A percentile compares a stretch with the other conserved stretches of the same genome.
Evolutionary conservation across 2,797 vertebrate genomes (phyloP).

Genomic region (Chaenodraco wilsoni): DNA sequence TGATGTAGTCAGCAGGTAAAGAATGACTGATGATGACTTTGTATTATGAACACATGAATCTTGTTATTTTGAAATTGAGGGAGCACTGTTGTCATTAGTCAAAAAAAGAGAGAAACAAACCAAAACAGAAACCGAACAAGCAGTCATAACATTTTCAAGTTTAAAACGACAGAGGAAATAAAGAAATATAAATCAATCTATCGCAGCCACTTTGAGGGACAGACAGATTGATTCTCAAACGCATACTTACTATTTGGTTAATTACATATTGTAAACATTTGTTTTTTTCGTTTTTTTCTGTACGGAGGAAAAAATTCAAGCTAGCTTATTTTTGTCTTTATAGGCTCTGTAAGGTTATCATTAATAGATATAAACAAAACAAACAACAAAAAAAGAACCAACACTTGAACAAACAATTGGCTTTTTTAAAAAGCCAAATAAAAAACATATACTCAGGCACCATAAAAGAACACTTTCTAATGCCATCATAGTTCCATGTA

Average conservation of each 20-base stretch:
- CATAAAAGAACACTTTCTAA: constrained; percentile 77
- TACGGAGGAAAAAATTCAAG: constrained; percentile 80
- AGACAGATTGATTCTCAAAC: constrained; percentile 75
- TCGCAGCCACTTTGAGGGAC: constrained; percentile 73
- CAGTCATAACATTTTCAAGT: constrained; percentile 83
- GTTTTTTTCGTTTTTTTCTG: constrained; percentile 79
- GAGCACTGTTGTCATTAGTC: constrained; percentile 77
- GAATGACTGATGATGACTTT: constrained; percentile 31
- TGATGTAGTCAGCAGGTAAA: constrained; percentile 65
- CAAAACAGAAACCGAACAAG: constrained; percentile 59
- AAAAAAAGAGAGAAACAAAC: constrained; percentile 31
- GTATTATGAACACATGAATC: constrained; percentile 16
- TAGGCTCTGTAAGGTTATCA: constrained; percentile 83
- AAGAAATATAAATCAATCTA: constrained; percentile 74
- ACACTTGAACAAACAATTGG: constrained; percentile 73
- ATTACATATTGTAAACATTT: constrained; percentile 87
- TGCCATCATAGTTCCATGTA: constrained; percentile 68
- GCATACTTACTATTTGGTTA: constrained; percentile 85
- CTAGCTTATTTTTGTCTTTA: constrained; percentile 86
- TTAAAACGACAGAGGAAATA: constrained; percentile 80
- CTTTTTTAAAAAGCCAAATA: constrained; percentile 76
- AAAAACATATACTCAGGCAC: constrained; percentile 70
- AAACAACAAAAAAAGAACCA: constrained; percentile 54
- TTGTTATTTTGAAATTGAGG: constrained; percentile 59
- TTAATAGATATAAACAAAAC: constrained; percentile 72